phyloP scores from a whole-genome alignment of 64 coral and sea anemone genomes.

The Catalaphyllia jardinei region DNA sequence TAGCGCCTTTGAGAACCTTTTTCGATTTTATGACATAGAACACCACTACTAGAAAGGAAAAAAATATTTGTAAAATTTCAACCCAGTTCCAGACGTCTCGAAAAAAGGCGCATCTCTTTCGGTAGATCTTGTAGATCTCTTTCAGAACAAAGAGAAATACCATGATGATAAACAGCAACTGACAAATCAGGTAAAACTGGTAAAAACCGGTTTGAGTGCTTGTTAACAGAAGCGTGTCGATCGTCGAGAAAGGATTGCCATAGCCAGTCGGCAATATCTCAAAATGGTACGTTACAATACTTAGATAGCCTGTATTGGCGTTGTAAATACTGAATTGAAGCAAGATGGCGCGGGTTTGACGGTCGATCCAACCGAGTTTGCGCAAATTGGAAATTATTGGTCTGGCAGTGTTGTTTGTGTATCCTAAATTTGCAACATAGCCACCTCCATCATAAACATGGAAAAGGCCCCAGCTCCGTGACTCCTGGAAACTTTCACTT shows the following conservation, averaged over 20 bases:
- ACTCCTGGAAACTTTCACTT: background rate
- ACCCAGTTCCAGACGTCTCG: conserved; percentile 58
- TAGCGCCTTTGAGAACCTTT: conserved; percentile 6
- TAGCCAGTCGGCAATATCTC: conserved; percentile 56
- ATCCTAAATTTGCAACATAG: conserved; percentile 62
- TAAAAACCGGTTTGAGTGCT: conserved; percentile 31
- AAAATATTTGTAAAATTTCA: conserved; percentile 47
- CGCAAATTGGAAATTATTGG: background rate
- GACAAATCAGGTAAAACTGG: conserved; percentile 53
- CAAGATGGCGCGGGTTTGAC: conserved; percentile 40
- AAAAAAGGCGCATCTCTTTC: conserved; percentile 35
- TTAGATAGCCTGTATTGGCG: conserved; percentile 50
- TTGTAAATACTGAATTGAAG: conserved; percentile 66
- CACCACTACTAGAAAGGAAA: conserved; percentile 32
- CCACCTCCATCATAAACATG: conserved; percentile 61
- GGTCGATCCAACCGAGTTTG: conserved; percentile 55
- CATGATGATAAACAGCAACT: conserved; percentile 57
- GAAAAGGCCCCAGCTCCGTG: conserved; percentile 59
- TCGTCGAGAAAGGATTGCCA: conserved; percentile 35
- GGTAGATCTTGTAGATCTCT: conserved; percentile 22
- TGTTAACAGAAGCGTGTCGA: conserved; percentile 56
- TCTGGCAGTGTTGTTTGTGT: background rate
- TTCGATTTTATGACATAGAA: conserved; percentile 60
- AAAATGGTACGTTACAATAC: conserved; percentile 43
- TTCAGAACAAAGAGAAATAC: conserved; percentile 25